phyloP scores from a whole-genome alignment of 2,888 invertebrate genomes.

The Falcaria lacertinaria region DNA sequence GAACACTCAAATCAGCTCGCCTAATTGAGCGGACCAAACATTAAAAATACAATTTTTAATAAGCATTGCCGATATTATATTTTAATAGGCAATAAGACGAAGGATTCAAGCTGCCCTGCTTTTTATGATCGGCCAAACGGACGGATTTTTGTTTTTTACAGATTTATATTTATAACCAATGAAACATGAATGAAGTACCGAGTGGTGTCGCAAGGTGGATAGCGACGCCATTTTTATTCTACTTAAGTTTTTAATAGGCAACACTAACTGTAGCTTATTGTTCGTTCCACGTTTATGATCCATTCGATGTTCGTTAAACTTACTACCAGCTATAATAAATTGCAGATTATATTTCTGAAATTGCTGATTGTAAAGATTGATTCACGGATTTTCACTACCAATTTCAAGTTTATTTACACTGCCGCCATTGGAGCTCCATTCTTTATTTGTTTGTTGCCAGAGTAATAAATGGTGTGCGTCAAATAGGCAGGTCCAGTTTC shows the following conservation, averaged over 20 bases:
- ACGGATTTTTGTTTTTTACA: slow-evolving; percentile 53
- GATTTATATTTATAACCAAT: slow-evolving; percentile 62
- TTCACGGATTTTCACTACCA: slow-evolving; percentile 9
- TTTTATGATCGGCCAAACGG: slow-evolving; percentile 55
- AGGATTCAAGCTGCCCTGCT: slow-evolving; percentile 21
- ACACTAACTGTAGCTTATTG: slow-evolving; percentile 36
- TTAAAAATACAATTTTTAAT: slow-evolving; percentile 64
- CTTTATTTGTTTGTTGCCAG: neutral
- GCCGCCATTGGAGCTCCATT: neutral
- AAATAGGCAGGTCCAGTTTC: neutral
- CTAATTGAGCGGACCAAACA: slow-evolving; percentile 71
- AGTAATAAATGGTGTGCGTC: neutral
- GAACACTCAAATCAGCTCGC: slow-evolving; percentile 32
- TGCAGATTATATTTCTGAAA: slow-evolving; percentile 15
- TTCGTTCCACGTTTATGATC: slow-evolving; percentile 30
- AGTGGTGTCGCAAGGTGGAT: slow-evolving; percentile 51
- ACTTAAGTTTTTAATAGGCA: slow-evolving; percentile 30
- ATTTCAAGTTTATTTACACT: slow-evolving; percentile 1
- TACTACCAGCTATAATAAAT: slow-evolving; percentile 14
- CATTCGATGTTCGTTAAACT: slow-evolving; percentile 15
- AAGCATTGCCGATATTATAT: slow-evolving; percentile 64
- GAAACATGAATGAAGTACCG: slow-evolving; percentile 65
- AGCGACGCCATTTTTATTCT: slow-evolving; percentile 19
- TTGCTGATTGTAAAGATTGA: slow-evolving; percentile 17
- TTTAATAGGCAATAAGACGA: slow-evolving; percentile 64